Base-by-base conservation (phyloP, 2,113 vertebrate genomes). In the Phoxinus phoxinus region DNA sequence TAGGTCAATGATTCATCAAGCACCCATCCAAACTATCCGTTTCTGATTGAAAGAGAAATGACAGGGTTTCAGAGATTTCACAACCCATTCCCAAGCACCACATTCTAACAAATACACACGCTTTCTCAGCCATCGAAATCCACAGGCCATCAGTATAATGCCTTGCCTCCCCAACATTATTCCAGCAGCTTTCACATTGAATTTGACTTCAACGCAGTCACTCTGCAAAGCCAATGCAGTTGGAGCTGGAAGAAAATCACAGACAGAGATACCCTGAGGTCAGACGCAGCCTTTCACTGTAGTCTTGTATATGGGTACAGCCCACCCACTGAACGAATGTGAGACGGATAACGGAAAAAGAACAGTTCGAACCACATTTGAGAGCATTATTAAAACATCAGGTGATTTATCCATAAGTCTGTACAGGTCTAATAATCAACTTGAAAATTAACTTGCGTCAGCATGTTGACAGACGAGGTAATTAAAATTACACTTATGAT, bases 31-130 rank as follows among this genome's bases (percentile, higher is more conserved):
- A 79, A 21, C 48, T 35, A 13, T 65, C 83, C 0, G 72, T 65
- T 63, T 27, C 56, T 17, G 17, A 67, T 77, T 84, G 23, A 77
- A 65, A 2, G 8, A 9, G 11, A 59, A 41, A 59, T 59, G 4
- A 41, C 5, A 58, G n/a, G 67, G n/a, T 65, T 81, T 81, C 19
- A 41, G 71, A 72, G 65, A 53, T 63, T 77, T 84, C 74, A 67
- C 37, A 75, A 67, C 44, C 30, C 17, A 65, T 76, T 51, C 13
- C 41, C 59, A 25, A 73, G 30, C 69, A 59, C 81, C 35, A 19
- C 61, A 53, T 37, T 51, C 48, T 25, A 25, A 59, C 32, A 59
- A 37, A 78, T 37, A n/a, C 51, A 35, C 51, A 30, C 2, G 1
- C 15, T 69, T 23, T 27, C 46, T 51, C 27, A 11, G 2, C 19